Percentiles rank a stretch among this genome's conserved stretches.
Evolutionary conservation across 2,113 vertebrate species (phyloP).

Genomic region (Lucifuga dentata): DNA sequence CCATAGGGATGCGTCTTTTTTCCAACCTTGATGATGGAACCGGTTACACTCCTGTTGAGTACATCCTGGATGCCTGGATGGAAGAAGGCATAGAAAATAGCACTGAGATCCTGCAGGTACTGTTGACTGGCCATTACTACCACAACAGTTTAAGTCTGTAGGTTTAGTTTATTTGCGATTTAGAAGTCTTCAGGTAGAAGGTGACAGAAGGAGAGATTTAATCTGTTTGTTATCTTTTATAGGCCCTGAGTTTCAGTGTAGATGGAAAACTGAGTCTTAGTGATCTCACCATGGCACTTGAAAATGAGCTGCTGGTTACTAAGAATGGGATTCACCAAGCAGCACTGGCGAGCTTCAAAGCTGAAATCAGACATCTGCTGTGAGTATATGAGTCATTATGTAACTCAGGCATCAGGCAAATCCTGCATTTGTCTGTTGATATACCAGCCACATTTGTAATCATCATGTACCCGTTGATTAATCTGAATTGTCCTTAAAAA

Average conservation of each 20-base stretch:
- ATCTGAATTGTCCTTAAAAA: background rate
- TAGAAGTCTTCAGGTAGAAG: background rate
- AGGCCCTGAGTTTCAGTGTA: conserved; percentile 93
- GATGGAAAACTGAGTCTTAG: conserved; percentile 90
- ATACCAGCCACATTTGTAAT: background rate
- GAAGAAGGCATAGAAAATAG: conserved; percentile 93
- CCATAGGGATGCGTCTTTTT: conserved; percentile 88
- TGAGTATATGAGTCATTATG: conserved; percentile 78
- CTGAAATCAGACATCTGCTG: conserved; percentile 92
- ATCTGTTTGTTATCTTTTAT: rapidly evolving
- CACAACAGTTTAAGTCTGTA: background rate
- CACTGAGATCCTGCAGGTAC: conserved; percentile 92
- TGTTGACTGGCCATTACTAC: background rate
- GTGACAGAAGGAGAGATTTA: background rate
- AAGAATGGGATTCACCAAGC: conserved; percentile 93
- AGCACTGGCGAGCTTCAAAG: conserved; percentile 92
- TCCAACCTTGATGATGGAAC: conserved; percentile 92
- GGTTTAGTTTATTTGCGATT: background rate
- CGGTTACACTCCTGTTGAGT: conserved; percentile 88
- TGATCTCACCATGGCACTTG: conserved; percentile 90
- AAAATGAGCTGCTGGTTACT: conserved; percentile 91
- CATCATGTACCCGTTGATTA: background rate
- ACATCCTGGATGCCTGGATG: conserved; percentile 90
- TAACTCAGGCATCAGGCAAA: background rate
- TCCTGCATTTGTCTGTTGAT: background rate